Conservation (phyloP, 1,140 invertebrate species). For the Sinella curviseta region DNA sequence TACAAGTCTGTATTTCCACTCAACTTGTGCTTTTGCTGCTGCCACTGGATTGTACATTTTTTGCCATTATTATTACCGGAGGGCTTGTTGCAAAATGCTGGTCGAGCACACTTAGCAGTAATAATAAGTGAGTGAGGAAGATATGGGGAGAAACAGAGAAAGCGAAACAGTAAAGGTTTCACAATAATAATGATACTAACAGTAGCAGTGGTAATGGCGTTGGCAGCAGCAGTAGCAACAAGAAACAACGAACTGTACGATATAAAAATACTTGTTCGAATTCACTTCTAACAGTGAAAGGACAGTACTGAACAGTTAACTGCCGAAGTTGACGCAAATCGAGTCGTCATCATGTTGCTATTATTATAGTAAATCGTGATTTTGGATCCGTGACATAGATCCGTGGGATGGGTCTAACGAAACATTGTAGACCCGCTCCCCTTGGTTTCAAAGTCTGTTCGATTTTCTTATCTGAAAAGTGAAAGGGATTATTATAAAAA, state of each 20-base stretch:
- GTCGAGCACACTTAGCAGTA: neutral
- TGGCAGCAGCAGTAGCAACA: neutral
- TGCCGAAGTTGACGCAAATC: no score
- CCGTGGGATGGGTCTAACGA: no score
- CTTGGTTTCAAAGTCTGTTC: no score
- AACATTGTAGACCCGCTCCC: no score
- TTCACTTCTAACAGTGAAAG: no score
- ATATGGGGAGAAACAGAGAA: neutral
- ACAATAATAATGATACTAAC: neutral
- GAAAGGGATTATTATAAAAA: neutral
- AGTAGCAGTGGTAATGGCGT: neutral
- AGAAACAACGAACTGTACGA: neutral
- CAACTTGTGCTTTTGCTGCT: neutral
- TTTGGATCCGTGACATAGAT: no score
- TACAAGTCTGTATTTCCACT: neutral
- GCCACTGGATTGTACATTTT: neutral
- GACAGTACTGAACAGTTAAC: neutral
- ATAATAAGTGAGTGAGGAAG: no score
- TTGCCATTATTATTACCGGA: neutral
- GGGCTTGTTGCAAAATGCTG: slow-evolving; percentile 3
- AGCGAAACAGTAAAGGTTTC: neutral
- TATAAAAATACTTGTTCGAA: neutral
- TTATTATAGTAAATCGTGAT: no score
- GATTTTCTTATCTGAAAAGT: no score
- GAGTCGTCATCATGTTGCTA: no score